Conservation (phyloP, 2,888 invertebrate species). For the Orthosia gracilis region DNA sequence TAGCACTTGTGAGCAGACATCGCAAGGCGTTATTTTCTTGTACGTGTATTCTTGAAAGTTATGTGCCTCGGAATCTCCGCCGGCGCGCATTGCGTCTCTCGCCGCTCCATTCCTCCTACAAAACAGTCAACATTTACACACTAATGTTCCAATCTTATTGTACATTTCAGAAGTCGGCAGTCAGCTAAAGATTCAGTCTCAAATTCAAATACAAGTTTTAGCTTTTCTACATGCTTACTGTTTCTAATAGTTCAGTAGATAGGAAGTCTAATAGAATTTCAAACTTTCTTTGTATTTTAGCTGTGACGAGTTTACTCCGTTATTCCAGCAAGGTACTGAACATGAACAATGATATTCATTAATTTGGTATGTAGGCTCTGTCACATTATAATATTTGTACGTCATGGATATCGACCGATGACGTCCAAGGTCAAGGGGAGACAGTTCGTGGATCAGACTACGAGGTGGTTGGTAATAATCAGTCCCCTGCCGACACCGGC, state of each 20-base stretch:
- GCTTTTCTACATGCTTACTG: slow-evolving; percentile 52
- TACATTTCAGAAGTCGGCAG: slow-evolving; percentile 28
- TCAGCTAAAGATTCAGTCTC: slow-evolving; percentile 42
- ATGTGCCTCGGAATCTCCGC: slow-evolving; percentile 94
- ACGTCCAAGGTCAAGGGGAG: slow-evolving; percentile 84
- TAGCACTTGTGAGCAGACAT: slow-evolving; percentile 97
- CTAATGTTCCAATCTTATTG: slow-evolving; percentile 30
- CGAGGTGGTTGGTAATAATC: slow-evolving; percentile 71
- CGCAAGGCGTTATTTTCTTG: slow-evolving; percentile 98
- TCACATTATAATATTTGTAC: slow-evolving; percentile 70
- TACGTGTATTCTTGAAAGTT: slow-evolving; percentile 98
- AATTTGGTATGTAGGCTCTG: slow-evolving; percentile 56
- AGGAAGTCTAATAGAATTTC: slow-evolving; percentile 16
- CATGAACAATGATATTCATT: slow-evolving; percentile 70
- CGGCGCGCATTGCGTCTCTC: slow-evolving; percentile 91
- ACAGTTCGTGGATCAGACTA: slow-evolving; percentile 72
- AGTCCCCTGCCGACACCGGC: slow-evolving; percentile 65
- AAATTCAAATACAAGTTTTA: slow-evolving; percentile 46
- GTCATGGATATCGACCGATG: slow-evolving; percentile 85
- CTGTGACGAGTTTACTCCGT: slow-evolving; percentile 63
- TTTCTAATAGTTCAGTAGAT: slow-evolving; percentile 39
- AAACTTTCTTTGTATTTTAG: slow-evolving; percentile 16
- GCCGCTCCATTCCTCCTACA: slow-evolving; percentile 94
- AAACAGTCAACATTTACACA: slow-evolving; percentile 62
- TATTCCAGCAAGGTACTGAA: slow-evolving; percentile 25